These are phyloP conservation scores for Acleris cristana DNA, from an alignment of 2,888 invertebrate genomes.

Conservation along the genomic window DNA sequence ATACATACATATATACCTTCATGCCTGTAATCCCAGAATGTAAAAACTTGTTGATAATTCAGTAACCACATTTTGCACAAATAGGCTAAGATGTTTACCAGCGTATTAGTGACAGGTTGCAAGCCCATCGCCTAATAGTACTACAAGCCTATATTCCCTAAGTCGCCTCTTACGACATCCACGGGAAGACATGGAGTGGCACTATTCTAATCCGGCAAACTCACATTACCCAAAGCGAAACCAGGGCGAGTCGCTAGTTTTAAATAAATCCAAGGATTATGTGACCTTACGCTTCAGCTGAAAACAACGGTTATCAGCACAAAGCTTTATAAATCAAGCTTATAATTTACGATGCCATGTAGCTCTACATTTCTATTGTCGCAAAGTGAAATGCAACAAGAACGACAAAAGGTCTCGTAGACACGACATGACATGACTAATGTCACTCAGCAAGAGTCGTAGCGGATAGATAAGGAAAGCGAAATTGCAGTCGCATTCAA, in stretches of 20 bases:
- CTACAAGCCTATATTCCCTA: too few species aligned
- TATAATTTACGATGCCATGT: constrained; percentile 18
- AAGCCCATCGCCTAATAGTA: too few species aligned
- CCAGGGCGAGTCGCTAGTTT: not conserved
- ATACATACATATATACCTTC: too few species aligned
- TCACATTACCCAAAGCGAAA: too few species aligned
- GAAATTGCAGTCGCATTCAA: not conserved
- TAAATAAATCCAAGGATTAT: not conserved
- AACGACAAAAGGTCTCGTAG: constrained; percentile 9
- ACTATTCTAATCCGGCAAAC: too few species aligned
- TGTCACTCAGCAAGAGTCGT: not conserved
- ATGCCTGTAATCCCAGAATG: too few species aligned
- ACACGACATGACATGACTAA: constrained; percentile 19
- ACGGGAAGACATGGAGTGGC: too few species aligned
- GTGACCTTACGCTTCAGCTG: constrained; percentile 3
- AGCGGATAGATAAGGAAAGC: not conserved
- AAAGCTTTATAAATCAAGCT: constrained; percentile 6
- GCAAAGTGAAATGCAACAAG: constrained; percentile 12
- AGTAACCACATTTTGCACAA: too few species aligned
- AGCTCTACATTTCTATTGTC: constrained; percentile 1
- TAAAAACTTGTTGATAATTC: too few species aligned
- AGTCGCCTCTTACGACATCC: too few species aligned
- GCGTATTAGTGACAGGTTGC: too few species aligned
- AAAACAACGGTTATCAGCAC: constrained; percentile 1
- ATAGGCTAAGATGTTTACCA: too few species aligned